Base-by-base conservation (phyloP, 2,888 invertebrate genomes). In the Chrysina gloriosa region DNA sequence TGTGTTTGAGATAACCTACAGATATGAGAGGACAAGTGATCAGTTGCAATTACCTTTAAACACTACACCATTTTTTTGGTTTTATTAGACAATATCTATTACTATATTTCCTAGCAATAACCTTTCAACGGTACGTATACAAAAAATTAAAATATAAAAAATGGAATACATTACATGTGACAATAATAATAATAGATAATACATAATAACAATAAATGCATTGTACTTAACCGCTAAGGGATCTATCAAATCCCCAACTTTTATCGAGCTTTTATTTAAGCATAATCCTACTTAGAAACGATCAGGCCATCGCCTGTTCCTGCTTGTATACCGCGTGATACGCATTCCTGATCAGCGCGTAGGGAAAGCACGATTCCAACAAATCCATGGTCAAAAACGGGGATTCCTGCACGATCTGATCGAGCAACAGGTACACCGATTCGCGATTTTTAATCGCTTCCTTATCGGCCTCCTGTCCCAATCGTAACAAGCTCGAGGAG, bases 361-460 rank as follows among this genome's bases (percentile, higher is more conserved):
- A 99, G 0, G 99, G 99, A 84, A 99, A 99, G 84, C 99, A 99
- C 7, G 97, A 97, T 83, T 99, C 99, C 73, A 99, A 84, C 72
- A 99, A 87, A 85, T 99, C 98, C 97, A 98, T 98, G 0, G 98
- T 98, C 21, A 99, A 87, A 85, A 97, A 99, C 9, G 98, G 97
- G 9, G 97, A 98, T 82, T 98, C 96, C 83, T 98, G 96, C 42
- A 99, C 98, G 81, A 99, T 96, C 85, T 97, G 92, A 84, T 99
- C 98, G 2, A 99, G 86, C 29, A 99, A 86, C 65, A 99, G 89
- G 84, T 99, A 99, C 36, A 98, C 95, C 0, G 98, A 97, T 83
- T 99, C 98, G 58, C 98, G 87, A 84, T 98, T 97, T 78, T 90
- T 93, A 25, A 94, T 95, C 0, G 92, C 92, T 81, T 99, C 98